phyloP scores from a whole-genome alignment of 2,797 vertebrate genomes.

The Nyctibius grandis region DNA sequence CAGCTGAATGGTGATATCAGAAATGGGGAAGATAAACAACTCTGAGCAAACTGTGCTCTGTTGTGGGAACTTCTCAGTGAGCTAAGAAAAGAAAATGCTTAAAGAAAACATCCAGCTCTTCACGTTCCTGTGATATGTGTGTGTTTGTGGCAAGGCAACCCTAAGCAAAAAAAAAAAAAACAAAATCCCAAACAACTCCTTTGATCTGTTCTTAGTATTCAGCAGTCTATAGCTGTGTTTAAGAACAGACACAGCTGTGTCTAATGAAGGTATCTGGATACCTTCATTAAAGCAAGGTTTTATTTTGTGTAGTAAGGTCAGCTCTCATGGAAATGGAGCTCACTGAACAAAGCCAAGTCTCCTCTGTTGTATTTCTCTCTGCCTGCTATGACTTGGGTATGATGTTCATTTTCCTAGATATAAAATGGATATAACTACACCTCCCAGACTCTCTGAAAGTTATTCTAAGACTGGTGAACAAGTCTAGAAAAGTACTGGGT shows the following conservation, averaged over 20 bases:
- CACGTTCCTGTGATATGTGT: accelerated
- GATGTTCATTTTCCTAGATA: neutral
- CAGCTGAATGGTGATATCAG: neutral
- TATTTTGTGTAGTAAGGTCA: neutral
- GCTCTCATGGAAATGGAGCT: neutral
- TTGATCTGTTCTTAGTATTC: neutral
- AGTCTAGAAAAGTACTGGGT: neutral
- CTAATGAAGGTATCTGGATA: neutral
- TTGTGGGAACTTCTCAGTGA: neutral
- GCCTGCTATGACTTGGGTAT: neutral
- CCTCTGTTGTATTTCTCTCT: neutral
- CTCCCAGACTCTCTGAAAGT: neutral
- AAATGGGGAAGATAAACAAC: neutral
- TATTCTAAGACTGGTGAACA: neutral
- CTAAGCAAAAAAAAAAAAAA: neutral
- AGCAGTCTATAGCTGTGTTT: neutral
- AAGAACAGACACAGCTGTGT: neutral
- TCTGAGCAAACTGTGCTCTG: neutral
- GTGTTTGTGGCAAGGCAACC: neutral
- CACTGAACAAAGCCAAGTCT: neutral
- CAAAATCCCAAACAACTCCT: neutral
- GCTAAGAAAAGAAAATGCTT: neutral
- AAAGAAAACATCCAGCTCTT: neutral
- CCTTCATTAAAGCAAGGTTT: neutral
- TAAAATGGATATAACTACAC: neutral